phyloP scores from a whole-genome alignment of 1,140 invertebrate genomes.

The Gonatopus flavifemur region DNA sequence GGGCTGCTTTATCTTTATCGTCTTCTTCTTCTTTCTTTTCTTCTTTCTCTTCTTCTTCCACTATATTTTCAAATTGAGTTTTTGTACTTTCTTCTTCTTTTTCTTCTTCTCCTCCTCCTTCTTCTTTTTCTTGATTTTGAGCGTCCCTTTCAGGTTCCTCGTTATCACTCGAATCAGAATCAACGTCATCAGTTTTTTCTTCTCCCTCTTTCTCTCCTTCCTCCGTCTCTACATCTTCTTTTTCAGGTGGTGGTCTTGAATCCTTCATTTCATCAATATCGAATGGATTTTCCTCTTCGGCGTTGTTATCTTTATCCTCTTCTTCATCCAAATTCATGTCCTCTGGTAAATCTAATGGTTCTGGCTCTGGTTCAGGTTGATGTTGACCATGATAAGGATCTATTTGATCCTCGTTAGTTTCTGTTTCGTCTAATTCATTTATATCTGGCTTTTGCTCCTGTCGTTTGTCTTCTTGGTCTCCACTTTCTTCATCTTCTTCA shows the following conservation, averaged over 20 bases:
- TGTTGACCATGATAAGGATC: slow-evolving; percentile 85
- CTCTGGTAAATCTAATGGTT: slow-evolving; percentile 84
- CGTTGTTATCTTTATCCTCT: slow-evolving; percentile 64
- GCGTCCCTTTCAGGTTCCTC: slow-evolving; percentile 39
- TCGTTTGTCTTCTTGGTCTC: slow-evolving; percentile 45
- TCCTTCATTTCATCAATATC: slow-evolving; percentile 79
- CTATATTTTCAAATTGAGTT: no score
- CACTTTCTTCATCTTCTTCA: slow-evolving; percentile 49
- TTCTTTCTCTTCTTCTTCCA: slow-evolving; percentile 44
- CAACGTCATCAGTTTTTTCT: slow-evolving; percentile 36
- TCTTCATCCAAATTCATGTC: slow-evolving; percentile 81
- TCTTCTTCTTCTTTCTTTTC: slow-evolving; percentile 49
- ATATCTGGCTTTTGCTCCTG: slow-evolving; percentile 71
- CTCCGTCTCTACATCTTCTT: slow-evolving; percentile 37
- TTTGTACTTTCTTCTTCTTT: slow-evolving; percentile 58
- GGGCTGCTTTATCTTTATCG: slow-evolving; percentile 48
- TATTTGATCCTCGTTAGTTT: slow-evolving; percentile 79
- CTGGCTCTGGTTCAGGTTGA: slow-evolving; percentile 73
- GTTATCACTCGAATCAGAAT: slow-evolving; percentile 35
- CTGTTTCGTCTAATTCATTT: slow-evolving; percentile 77
- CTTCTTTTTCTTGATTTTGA: slow-evolving; percentile 23
- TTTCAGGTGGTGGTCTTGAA: slow-evolving; percentile 21
- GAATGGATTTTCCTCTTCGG: slow-evolving; percentile 76
- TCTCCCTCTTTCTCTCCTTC: slow-evolving; percentile 35
- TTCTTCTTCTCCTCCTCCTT: slow-evolving; percentile 22